Conservation (phyloP, 2,888 invertebrate genomes). For the Scaptomyza flava region DNA sequence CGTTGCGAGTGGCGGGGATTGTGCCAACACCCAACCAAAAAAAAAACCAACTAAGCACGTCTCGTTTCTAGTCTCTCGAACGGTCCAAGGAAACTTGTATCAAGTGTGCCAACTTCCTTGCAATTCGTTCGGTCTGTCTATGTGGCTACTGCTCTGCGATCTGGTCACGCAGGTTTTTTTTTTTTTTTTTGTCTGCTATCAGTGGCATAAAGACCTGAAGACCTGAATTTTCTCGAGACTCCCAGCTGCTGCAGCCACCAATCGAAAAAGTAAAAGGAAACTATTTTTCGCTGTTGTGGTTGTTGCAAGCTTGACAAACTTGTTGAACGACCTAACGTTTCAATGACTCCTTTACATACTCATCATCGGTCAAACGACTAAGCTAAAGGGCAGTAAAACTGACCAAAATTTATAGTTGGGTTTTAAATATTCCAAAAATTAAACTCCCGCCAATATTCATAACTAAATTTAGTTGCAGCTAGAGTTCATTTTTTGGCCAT, state of each 20-base stretch:
- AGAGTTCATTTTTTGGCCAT: too few relatives aligned
- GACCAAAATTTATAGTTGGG: neutral
- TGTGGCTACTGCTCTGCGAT: conserved; percentile 27
- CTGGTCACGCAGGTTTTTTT: conserved; percentile 60
- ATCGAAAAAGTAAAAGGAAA: conserved; percentile 69
- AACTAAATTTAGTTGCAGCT: too few relatives aligned
- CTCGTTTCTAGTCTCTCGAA: conserved; percentile 24
- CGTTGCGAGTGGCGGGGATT: conserved; percentile 29
- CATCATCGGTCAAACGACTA: conserved; percentile 28
- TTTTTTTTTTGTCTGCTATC: neutral
- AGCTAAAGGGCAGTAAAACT: conserved; percentile 8
- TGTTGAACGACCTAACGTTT: conserved; percentile 27
- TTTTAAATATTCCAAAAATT: too few relatives aligned
- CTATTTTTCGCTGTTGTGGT: conserved; percentile 11
- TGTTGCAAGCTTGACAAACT: conserved; percentile 21
- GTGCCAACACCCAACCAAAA: conserved; percentile 58
- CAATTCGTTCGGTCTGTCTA: conserved; percentile 48
- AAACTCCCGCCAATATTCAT: too few relatives aligned
- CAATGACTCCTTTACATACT: conserved; percentile 10
- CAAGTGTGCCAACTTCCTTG: conserved; percentile 74
- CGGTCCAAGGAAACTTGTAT: conserved; percentile 61
- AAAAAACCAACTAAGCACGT: conserved; percentile 13
- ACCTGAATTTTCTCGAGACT: conserved; percentile 54
- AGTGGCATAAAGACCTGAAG: conserved; percentile 65
- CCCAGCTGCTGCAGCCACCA: conserved; percentile 15